phyloP scores from a whole-genome alignment of 2,888 invertebrate species.

The Apotomis capreana region DNA sequence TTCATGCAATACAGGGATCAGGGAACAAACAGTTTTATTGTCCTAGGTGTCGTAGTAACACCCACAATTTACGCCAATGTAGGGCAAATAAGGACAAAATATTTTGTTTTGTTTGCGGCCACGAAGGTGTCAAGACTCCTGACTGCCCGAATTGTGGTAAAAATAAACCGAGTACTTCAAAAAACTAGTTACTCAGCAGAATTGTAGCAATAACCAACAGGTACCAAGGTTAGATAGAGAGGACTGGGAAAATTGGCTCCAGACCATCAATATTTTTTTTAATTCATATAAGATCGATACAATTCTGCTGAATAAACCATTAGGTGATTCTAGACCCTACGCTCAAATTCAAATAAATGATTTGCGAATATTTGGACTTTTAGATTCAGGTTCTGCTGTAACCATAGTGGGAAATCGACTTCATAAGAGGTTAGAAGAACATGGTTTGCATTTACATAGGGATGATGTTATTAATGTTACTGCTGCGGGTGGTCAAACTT shows the following conservation, averaged over 20 bases:
- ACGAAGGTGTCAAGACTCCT: slow-evolving; percentile 8
- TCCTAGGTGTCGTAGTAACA: slow-evolving; percentile 8
- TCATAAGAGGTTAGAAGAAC: too few relatives aligned
- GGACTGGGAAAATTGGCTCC: slow-evolving; percentile 3
- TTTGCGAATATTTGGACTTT: neutral
- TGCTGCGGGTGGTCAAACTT: too few relatives aligned
- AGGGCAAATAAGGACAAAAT: slow-evolving; percentile 3
- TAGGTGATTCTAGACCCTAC: slow-evolving; percentile 4
- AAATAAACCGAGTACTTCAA: slow-evolving; percentile 2
- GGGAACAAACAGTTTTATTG: neutral
- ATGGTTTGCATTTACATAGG: too few relatives aligned
- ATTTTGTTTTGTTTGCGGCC: slow-evolving; percentile 9
- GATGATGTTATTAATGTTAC: too few relatives aligned
- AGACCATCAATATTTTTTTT: neutral
- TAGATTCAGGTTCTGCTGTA: slow-evolving; percentile 10
- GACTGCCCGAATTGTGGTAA: slow-evolving; percentile 2
- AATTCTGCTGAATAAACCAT: slow-evolving; percentile 6
- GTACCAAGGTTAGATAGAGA: neutral
- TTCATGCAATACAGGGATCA: neutral
- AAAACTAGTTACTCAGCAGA: slow-evolving; percentile 2
- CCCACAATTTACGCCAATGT: slow-evolving; percentile 4
- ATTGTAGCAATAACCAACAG: too few relatives aligned
- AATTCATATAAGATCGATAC: slow-evolving; percentile 8
- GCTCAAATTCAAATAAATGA: neutral
- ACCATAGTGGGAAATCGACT: too few relatives aligned